phyloP scores from a whole-genome alignment of 2,797 vertebrate genomes.

The Falco berigora region DNA sequence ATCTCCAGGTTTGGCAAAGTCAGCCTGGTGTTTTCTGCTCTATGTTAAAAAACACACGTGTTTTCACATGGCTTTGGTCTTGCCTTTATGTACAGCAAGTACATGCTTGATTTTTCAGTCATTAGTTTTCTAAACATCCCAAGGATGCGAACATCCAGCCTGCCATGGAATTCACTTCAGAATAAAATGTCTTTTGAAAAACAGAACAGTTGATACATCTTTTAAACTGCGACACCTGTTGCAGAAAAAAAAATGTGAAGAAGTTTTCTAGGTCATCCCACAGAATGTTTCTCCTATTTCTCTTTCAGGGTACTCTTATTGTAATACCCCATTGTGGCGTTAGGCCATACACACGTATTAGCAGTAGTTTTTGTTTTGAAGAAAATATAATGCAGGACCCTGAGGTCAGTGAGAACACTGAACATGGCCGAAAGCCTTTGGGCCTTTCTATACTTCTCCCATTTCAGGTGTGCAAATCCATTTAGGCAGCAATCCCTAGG shows the following conservation, averaged over 20 bases:
- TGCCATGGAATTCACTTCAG: not conserved
- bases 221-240: not conserved
- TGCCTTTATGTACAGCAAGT: not conserved
- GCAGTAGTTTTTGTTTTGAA: not conserved
- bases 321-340: not conserved
- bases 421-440: not conserved
- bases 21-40: not conserved
- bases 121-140: not conserved
- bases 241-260: not conserved
- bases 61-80: not conserved
- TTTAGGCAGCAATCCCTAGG: not conserved
- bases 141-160: not conserved
- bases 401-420: not conserved
- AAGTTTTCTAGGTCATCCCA: not conserved
- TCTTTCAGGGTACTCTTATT: not conserved
- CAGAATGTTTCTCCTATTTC: not conserved
- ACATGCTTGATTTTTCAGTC: not conserved
- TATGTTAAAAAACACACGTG: rapidly evolving
- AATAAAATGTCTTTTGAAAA: not conserved
- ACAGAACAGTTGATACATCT: not conserved
- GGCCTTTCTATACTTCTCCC: not conserved
- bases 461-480: not conserved
- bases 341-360: not conserved
- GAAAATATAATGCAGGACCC: not conserved
- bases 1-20: not conserved